Percentiles rank a stretch among this genome's conserved stretches.
These are phyloP conservation scores for Sphinx pinastri DNA, from an alignment of 2,888 invertebrate genomes.

Conservation along the genomic window DNA sequence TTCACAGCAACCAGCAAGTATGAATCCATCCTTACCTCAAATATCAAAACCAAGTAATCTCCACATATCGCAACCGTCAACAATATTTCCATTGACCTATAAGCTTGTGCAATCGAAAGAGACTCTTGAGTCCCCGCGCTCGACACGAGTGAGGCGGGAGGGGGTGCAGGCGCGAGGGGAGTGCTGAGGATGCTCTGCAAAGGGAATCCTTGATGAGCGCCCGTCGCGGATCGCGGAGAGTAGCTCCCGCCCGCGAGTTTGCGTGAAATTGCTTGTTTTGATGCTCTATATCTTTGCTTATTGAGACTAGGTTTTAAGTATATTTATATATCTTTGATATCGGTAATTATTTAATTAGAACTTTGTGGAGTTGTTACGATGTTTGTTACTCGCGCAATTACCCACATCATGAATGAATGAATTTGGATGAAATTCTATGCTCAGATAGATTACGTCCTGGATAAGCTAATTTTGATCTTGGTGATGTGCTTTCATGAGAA, in stretches of 20 bases:
- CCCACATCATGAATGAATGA: too few relatives aligned
- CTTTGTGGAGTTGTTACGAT: too few relatives aligned
- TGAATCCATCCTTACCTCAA: not conserved
- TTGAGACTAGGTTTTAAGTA: too few relatives aligned
- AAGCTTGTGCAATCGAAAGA: constrained; percentile 21
- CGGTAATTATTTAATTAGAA: too few relatives aligned
- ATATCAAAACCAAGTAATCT: not conserved
- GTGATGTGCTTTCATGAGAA: too few relatives aligned
- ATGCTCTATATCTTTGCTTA: not conserved
- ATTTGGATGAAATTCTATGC: too few relatives aligned
- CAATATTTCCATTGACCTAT: constrained; percentile 25
- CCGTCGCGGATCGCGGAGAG: constrained; percentile 12
- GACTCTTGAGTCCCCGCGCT: not conserved
- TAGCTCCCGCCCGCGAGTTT: constrained; percentile 6
- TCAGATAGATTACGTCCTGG: too few relatives aligned
- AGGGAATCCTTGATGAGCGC: constrained; percentile 22
- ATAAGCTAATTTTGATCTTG: too few relatives aligned
- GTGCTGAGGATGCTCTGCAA: not conserved
- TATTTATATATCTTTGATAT: not conserved
- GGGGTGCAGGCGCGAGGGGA: not conserved
- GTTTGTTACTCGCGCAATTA: too few relatives aligned
- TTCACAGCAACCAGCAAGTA: not conserved
- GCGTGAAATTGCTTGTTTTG: constrained; percentile 7
- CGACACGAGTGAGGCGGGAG: not conserved
- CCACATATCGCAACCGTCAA: constrained; percentile 33